Evolutionary conservation across 2,113 vertebrate genomes (phyloP).

Genomic region (Lota lota): DNA sequence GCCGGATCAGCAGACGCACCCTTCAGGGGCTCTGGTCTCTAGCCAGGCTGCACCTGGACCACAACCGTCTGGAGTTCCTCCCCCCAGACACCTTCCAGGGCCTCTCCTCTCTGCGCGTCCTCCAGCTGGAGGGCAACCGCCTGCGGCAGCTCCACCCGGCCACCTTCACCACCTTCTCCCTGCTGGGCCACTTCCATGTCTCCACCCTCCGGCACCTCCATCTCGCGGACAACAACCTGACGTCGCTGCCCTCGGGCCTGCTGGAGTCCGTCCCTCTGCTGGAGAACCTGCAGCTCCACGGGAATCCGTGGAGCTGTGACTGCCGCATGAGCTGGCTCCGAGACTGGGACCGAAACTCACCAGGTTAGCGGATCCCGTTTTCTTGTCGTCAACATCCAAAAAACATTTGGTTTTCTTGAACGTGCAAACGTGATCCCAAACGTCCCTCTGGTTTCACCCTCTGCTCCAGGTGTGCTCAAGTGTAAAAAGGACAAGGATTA

Average conservation of each 20-base stretch:
- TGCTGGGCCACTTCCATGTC: slow-evolving; percentile 77
- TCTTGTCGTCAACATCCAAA: too few species aligned
- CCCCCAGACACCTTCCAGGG: slow-evolving; percentile 86
- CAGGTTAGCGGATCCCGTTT: slow-evolving; percentile 68
- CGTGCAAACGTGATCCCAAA: too few species aligned
- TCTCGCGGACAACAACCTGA: slow-evolving; percentile 83
- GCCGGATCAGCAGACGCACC: slow-evolving; percentile 66
- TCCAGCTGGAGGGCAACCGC: slow-evolving; percentile 88
- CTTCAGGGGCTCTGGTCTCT: slow-evolving; percentile 80
- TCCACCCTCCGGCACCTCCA: slow-evolving; percentile 87
- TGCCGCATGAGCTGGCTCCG: slow-evolving; percentile 80
- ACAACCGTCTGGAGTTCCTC: slow-evolving; percentile 86
- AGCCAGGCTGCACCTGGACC: slow-evolving; percentile 84
- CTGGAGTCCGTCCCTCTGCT: slow-evolving; percentile 76
- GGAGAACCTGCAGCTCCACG: slow-evolving; percentile 86
- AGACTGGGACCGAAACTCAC: slow-evolving; percentile 72
- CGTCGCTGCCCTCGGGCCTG: slow-evolving; percentile 65
- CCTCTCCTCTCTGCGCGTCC: slow-evolving; percentile 78
- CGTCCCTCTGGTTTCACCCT: not conserved
- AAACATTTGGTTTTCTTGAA: too few species aligned
- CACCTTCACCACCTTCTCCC: slow-evolving; percentile 82
- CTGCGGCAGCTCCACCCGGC: slow-evolving; percentile 82
- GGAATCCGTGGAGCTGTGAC: slow-evolving; percentile 88
- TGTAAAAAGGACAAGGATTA: slow-evolving; percentile 88
- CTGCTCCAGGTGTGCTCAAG: slow-evolving; percentile 79